These are phyloP conservation scores for Apis dorsata DNA, from an alignment of 1,140 invertebrate species.

Conservation along the genomic window DNA sequence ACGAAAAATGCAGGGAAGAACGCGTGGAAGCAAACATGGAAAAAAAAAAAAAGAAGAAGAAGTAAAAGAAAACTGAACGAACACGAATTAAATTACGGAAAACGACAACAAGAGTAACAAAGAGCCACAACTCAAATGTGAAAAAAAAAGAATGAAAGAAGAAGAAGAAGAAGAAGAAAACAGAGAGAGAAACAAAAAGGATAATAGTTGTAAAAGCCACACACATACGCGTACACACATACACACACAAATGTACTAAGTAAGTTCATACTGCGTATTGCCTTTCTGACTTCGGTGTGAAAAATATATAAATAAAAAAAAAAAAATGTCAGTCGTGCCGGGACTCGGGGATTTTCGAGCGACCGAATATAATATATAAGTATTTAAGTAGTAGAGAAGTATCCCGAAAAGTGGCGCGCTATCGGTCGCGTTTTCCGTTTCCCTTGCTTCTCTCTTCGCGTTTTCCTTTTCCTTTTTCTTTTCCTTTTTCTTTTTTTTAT, in stretches of 20 bases:
- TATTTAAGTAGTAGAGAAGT: constrained; percentile 26
- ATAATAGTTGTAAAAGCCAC: constrained; percentile 73
- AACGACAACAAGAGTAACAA: constrained; percentile 10
- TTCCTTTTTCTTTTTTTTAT: neutral
- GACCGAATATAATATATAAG: constrained; percentile 52
- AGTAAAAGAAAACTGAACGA: neutral
- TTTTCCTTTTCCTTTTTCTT: neutral
- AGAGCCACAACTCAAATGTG: neutral
- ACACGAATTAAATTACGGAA: neutral
- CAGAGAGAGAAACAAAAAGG: constrained; percentile 50
- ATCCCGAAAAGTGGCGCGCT: constrained; percentile 38
- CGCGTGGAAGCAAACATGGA: constrained; percentile 44
- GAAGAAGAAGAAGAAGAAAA: constrained; percentile 46
- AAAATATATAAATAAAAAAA: constrained; percentile 77
- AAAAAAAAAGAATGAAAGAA: constrained; percentile 45
- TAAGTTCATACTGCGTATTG: constrained; percentile 81
- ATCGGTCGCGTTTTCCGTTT: constrained; percentile 37
- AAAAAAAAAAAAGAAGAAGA: neutral
- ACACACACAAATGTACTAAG: constrained; percentile 75
- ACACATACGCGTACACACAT: constrained; percentile 72
- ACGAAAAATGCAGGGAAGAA: constrained; percentile 45
- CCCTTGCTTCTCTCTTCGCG: neutral
- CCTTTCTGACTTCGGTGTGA: constrained; percentile 81
- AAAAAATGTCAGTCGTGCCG: constrained; percentile 72
- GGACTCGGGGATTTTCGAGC: constrained; percentile 65